These are phyloP conservation scores for Ceryle rudis DNA, from an alignment of 2,797 vertebrate species.

Conservation along the genomic window DNA sequence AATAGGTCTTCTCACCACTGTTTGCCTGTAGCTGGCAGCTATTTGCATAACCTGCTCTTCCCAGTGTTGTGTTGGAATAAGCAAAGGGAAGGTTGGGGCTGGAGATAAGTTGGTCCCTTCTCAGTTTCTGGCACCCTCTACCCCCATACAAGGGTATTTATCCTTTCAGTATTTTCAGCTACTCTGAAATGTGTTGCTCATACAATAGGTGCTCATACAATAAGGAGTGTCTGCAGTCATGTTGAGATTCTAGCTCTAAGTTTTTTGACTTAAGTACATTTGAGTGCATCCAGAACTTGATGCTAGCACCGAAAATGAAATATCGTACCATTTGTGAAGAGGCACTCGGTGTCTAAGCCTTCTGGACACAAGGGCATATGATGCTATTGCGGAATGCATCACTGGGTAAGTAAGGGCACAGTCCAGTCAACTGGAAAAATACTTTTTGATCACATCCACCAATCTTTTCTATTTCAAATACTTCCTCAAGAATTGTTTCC, in stretches of 20 bases:
- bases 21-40: neutral
- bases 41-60: neutral
- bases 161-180: neutral
- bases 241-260: neutral
- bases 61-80: neutral
- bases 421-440: slow-evolving; percentile 31
- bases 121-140: neutral
- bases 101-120: neutral
- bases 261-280: neutral
- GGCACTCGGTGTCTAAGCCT: neutral
- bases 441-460: neutral
- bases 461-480: slow-evolving; percentile 1
- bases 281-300: neutral
- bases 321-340: neutral
- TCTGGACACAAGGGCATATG: neutral
- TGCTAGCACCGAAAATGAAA: neutral
- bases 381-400: neutral
- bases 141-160: fast-evolving
- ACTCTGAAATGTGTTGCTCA: neutral
- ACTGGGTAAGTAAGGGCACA: neutral
- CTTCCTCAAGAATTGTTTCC: neutral
- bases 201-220: neutral
- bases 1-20: neutral
- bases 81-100: neutral
- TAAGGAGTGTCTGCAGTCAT: neutral